These are phyloP conservation scores for Trypoxylus dichotomus DNA, from an alignment of 1,140 invertebrate species.

Conservation along the genomic window DNA sequence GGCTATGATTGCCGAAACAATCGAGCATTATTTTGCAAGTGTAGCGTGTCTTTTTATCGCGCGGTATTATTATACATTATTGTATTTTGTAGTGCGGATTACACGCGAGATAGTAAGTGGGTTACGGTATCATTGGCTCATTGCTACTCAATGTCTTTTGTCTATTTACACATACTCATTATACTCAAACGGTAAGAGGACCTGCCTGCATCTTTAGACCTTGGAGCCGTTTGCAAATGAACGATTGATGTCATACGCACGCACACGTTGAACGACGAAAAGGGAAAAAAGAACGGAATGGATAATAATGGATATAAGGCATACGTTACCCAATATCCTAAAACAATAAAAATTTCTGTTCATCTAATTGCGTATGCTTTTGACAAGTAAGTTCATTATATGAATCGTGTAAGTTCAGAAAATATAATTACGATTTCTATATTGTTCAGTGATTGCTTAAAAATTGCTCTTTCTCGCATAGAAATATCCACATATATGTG, in stretches of 20 bases:
- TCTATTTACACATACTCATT: background rate
- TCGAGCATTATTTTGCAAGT: background rate
- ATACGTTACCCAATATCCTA: background rate
- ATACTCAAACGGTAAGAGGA: background rate
- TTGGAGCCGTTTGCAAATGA: background rate
- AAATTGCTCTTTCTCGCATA: background rate
- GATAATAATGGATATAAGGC: background rate
- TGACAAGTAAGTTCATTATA: background rate
- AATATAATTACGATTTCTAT: background rate
- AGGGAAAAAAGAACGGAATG: background rate
- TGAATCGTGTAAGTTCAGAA: background rate
- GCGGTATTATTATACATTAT: background rate
- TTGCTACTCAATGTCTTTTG: slow-evolving; percentile 3
- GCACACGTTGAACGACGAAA: background rate
- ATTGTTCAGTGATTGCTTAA: background rate
- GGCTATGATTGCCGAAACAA: background rate
- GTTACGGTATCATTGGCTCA: slow-evolving; percentile 1
- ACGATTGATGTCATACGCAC: background rate
- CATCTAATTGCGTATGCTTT: background rate
- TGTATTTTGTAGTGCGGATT: background rate
- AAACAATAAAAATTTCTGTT: slow-evolving; percentile 4
- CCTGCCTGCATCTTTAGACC: slow-evolving; percentile 1
- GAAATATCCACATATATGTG: no score
- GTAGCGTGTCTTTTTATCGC: background rate
- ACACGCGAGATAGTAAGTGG: background rate